phyloP scores from a whole-genome alignment of 2,113 vertebrate genomes.

The Gasterosteus aculeatus region DNA sequence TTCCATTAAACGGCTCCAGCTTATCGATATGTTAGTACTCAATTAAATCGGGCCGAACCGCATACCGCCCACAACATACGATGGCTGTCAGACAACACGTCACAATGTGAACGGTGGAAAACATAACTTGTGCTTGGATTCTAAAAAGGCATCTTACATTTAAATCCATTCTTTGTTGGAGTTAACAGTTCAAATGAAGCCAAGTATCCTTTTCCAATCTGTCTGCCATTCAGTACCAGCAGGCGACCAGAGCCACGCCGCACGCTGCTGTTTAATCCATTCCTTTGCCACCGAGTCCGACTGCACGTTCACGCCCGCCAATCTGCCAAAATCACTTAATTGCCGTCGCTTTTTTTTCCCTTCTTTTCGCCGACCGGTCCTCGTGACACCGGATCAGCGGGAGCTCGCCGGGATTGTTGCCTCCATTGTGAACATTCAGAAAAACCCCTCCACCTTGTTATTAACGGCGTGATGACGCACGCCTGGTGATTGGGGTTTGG shows the following conservation, averaged over 20 bases:
- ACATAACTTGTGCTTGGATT: too few relatives aligned
- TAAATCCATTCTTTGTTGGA: too few relatives aligned
- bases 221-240: slow-evolving; percentile 44
- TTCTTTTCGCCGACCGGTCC: slow-evolving; percentile 29
- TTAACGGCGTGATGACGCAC: slow-evolving; percentile 45
- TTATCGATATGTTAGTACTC: background rate
- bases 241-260: slow-evolving; percentile 39
- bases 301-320: slow-evolving; percentile 25
- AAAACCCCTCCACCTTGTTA: slow-evolving; percentile 44
- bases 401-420: slow-evolving; percentile 48
- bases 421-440: slow-evolving; percentile 45
- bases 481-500: slow-evolving; percentile 63
- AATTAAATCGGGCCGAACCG: background rate
- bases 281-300: slow-evolving; percentile 26
- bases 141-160: too few relatives aligned
- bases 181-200: background rate
- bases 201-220: slow-evolving; percentile 30
- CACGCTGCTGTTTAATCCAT: slow-evolving; percentile 28
- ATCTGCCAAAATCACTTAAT: slow-evolving; percentile 63
- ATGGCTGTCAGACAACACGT: too few relatives aligned
- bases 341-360: slow-evolving; percentile 42
- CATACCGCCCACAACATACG: background rate
- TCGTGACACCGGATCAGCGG: slow-evolving; percentile 20
- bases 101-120: too few relatives aligned
- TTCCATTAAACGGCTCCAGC: background rate